Evolutionary conservation across 2,888 invertebrate genomes (phyloP).

Genomic region (Eurytoma adleriae): DNA sequence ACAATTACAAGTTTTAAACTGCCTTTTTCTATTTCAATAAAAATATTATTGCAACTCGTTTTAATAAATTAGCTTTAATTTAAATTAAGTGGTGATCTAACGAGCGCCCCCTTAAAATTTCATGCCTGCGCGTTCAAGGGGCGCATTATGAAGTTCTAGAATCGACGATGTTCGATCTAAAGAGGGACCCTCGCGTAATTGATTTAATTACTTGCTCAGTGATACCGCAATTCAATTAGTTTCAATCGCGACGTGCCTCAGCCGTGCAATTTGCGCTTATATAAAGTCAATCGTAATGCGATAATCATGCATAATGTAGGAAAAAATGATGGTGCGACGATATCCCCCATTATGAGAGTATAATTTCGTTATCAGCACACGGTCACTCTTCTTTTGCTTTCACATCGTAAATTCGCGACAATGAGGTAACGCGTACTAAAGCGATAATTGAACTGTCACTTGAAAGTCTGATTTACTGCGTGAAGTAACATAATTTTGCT

Average conservation of each 20-base stretch:
- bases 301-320: slow-evolving; percentile 11
- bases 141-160: slow-evolving; percentile 23
- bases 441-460: no score
- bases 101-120: no score
- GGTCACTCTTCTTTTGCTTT: no score
- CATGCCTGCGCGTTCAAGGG: not conserved
- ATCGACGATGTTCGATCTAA: slow-evolving; percentile 6
- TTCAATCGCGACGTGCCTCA: slow-evolving; percentile 18
- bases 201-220: slow-evolving; percentile 39
- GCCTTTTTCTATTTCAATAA: not conserved
- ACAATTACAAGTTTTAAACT: no score
- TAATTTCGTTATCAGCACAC: no score
- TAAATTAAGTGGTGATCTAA: not conserved
- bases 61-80: not conserved
- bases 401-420: no score
- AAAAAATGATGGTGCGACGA: not conserved
- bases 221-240: slow-evolving; percentile 44
- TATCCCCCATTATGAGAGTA: no score
- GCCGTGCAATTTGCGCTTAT: not conserved
- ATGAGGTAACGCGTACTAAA: no score
- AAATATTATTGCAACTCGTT: not conserved
- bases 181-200: slow-evolving; percentile 31
- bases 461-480: no score
- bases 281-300: slow-evolving; percentile 14
- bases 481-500: no score